These are phyloP conservation scores for Coleophora flavipennella DNA, from an alignment of 2,888 invertebrate species.

Conservation along the genomic window DNA sequence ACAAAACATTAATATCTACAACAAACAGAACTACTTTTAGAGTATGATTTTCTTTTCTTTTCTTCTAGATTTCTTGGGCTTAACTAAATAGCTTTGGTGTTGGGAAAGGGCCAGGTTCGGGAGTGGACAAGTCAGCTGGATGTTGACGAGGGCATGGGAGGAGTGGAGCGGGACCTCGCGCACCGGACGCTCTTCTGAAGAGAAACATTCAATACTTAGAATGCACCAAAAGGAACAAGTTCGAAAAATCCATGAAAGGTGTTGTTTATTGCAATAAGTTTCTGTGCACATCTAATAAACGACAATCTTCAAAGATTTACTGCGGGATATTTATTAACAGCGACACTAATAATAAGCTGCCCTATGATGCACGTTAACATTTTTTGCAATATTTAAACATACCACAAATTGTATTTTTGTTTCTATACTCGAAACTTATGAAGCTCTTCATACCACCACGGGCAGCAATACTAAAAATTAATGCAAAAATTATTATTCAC, in stretches of 20 bases:
- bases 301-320: too few relatives aligned
- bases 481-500: conserved; percentile 23
- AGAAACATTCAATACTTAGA: too few relatives aligned
- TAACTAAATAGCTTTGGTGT: conserved; percentile 37
- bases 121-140: conserved; percentile 30
- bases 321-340: too few relatives aligned
- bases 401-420: conserved; percentile 32
- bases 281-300: too few relatives aligned
- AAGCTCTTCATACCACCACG: conserved; percentile 53
- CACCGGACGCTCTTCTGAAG: conserved; percentile 33
- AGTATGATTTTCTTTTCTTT: conserved; percentile 22
- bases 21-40: conserved; percentile 11
- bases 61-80: conserved; percentile 27
- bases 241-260: too few relatives aligned
- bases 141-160: conserved; percentile 50
- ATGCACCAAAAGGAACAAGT: too few relatives aligned
- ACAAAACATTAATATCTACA: conserved; percentile 17
- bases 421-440: conserved; percentile 27
- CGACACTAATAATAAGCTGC: too few relatives aligned
- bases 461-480: conserved; percentile 67
- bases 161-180: conserved; percentile 41
- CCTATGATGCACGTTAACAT: too few relatives aligned
- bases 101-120: conserved; percentile 15
- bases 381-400: too few relatives aligned
- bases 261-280: too few relatives aligned